Evolutionary conservation across 2,797 vertebrate genomes (phyloP).

Genomic region (Columba guinea): DNA sequence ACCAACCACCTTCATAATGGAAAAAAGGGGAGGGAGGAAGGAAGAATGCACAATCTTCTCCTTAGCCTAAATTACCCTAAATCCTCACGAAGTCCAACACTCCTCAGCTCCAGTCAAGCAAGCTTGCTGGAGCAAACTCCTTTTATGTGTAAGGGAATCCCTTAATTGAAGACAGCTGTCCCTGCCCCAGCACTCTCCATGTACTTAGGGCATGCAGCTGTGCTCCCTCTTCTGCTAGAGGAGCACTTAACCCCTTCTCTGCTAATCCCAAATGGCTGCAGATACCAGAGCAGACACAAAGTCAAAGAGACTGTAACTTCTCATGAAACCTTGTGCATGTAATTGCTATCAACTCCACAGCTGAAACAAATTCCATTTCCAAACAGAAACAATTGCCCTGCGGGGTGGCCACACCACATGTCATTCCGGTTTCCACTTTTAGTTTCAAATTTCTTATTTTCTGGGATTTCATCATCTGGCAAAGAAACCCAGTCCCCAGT

Average conservation of each 20-base stretch:
- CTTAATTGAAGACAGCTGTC: neutral
- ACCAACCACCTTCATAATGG: rapidly evolving
- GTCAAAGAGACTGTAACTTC: neutral
- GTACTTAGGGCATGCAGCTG: neutral
- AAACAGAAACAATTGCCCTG: neutral
- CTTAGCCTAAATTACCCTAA: neutral
- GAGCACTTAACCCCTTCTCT: neutral
- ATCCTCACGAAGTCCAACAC: neutral
- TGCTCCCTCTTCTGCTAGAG: neutral
- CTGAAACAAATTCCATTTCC: neutral
- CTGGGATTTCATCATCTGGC: neutral
- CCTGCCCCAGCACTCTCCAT: neutral
- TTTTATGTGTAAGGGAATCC: neutral
- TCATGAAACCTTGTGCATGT: neutral
- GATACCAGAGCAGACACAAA: neutral
- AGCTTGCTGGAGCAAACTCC: neutral
- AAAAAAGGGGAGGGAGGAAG: rapidly evolving
- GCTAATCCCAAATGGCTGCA: neutral
- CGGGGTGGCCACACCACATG: neutral
- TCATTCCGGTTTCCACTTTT: neutral
- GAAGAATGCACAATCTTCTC: rapidly evolving
- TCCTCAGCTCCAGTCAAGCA: rapidly evolving
- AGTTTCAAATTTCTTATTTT: neutral
- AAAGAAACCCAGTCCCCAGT: neutral
- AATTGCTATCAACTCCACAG: neutral